Evolutionary conservation across 2,888 invertebrate genomes (phyloP).

Genomic region (Hemistola chrysoprasaria): DNA sequence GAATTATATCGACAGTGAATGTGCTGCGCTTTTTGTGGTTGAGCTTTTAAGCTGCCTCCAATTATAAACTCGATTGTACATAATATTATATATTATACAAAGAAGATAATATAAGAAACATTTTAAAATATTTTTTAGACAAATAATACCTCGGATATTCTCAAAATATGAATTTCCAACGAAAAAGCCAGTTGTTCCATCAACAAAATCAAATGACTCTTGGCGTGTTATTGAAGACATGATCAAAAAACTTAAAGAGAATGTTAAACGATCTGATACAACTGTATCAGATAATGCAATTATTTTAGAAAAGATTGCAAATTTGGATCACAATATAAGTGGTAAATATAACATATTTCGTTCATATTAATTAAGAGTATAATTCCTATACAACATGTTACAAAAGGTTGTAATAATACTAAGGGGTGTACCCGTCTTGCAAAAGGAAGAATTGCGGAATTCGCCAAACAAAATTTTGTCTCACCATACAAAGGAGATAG

Average conservation of each 20-base stretch:
- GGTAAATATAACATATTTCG: slow-evolving; percentile 34
- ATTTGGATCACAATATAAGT: slow-evolving; percentile 42
- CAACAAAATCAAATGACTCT: slow-evolving; percentile 20
- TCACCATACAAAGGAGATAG: no score
- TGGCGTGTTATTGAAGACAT: slow-evolving; percentile 43
- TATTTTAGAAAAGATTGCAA: slow-evolving; percentile 38
- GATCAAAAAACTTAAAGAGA: slow-evolving; percentile 38
- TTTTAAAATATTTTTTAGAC: slow-evolving; percentile 2
- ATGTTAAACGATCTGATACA: slow-evolving; percentile 1
- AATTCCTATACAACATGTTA: no score
- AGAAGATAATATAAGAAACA: no score
- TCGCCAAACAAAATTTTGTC: no score
- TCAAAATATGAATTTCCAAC: slow-evolving; percentile 26
- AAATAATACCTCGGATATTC: slow-evolving; percentile 4
- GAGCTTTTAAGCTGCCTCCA: no score
- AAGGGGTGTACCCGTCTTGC: no score
- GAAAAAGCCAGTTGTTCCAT: slow-evolving; percentile 2
- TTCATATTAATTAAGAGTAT: slow-evolving; percentile 17
- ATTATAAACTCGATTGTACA: no score
- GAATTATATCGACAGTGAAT: no score
- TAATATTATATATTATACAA: no score
- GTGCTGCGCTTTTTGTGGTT: no score
- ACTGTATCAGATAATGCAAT: slow-evolving; percentile 27
- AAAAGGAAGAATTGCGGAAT: no score
- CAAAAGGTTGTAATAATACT: no score